These are phyloP conservation scores for Adela reaumurella DNA, from an alignment of 2,888 invertebrate species.

Conservation along the genomic window DNA sequence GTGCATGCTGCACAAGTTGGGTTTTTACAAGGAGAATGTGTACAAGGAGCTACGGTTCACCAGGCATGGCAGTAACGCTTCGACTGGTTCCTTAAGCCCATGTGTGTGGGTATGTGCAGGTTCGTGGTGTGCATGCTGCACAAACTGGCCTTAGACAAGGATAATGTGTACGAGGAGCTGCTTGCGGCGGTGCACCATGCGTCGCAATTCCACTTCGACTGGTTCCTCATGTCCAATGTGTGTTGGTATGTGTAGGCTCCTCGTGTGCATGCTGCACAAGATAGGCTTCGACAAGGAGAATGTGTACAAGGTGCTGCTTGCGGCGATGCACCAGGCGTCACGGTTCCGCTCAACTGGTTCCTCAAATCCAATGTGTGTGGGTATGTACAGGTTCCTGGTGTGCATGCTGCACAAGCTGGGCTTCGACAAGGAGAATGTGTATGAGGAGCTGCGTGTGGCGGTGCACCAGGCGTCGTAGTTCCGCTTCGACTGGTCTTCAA, in stretches of 20 bases:
- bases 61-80: slow-evolving; percentile 88
- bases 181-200: slow-evolving; percentile 85
- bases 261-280: slow-evolving; percentile 98
- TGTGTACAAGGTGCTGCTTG: slow-evolving; percentile 95
- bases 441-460: slow-evolving; percentile 92
- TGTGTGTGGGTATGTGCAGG: slow-evolving; percentile 29
- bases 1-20: slow-evolving; percentile 97
- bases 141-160: slow-evolving; percentile 97
- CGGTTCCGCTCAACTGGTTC: slow-evolving; percentile 97
- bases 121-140: slow-evolving; percentile 98
- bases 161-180: slow-evolving; percentile 98
- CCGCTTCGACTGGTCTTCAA: slow-evolving; percentile 99
- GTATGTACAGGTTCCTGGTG: slow-evolving; percentile 74
- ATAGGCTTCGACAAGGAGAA: slow-evolving; percentile 99
- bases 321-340: slow-evolving; percentile 84
- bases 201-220: slow-evolving; percentile 93
- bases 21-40: slow-evolving; percentile 98
- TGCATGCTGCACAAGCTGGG: slow-evolving; percentile 99
- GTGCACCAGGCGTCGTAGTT: slow-evolving; percentile 65
- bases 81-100: slow-evolving; percentile 86
- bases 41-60: slow-evolving; percentile 95
- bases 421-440: slow-evolving; percentile 98
- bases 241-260: slow-evolving; percentile 63
- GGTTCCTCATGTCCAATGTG: slow-evolving; percentile 87
- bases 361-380: slow-evolving; percentile 17